These are phyloP conservation scores for Dunckerocampus dactyliophorus DNA, from an alignment of 2,113 vertebrate species.

Conservation along the genomic window DNA sequence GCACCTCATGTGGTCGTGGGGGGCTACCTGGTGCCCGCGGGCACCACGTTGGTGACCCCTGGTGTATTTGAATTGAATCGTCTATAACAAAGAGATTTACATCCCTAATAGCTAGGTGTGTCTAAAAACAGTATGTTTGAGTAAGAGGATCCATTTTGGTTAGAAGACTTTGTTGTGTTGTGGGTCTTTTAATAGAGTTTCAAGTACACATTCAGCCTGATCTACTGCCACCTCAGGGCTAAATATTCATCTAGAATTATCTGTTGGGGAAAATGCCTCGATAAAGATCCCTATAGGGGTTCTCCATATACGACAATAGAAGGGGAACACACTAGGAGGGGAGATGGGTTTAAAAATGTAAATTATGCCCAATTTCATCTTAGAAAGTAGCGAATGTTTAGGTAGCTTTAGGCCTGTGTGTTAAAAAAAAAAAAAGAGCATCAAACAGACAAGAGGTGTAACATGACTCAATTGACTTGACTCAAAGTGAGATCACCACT, in stretches of 20 bases:
- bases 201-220: background rate
- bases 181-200: background rate
- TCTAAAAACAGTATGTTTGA: too few species aligned
- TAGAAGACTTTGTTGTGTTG: background rate
- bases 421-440: slow-evolving; percentile 18
- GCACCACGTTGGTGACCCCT: too few species aligned
- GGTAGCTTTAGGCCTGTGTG: slow-evolving; percentile 1
- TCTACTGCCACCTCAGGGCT: background rate
- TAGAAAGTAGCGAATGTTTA: slow-evolving; percentile 3
- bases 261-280: background rate
- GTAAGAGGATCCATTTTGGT: too few species aligned
- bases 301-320: background rate
- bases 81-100: too few species aligned
- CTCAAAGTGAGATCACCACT: slow-evolving; percentile 48
- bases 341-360: background rate
- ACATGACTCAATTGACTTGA: slow-evolving; percentile 34
- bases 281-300: background rate
- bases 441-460: slow-evolving; percentile 19
- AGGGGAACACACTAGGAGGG: background rate
- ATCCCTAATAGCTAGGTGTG: too few species aligned
- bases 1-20: too few species aligned
- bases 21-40: too few species aligned
- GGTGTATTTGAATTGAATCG: too few species aligned
- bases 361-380: background rate
- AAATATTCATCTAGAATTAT: background rate